phyloP scores from a whole-genome alignment of 2,888 invertebrate genomes.

The Drosophila siamana region DNA sequence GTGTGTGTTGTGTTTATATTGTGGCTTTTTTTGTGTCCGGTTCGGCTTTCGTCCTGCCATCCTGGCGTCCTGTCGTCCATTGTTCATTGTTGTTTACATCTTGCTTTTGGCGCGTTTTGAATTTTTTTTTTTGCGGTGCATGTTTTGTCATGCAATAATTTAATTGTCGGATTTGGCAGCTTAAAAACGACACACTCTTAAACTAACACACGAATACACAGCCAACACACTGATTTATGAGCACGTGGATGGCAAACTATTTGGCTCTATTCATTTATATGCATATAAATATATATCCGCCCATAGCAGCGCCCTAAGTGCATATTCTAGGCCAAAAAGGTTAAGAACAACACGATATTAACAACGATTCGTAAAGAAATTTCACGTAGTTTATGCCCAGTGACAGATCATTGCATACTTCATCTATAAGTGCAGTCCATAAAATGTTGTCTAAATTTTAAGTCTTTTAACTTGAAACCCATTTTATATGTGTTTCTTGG shows the following conservation, averaged over 20 bases:
- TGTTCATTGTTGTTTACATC: constrained; percentile 71
- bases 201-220: neutral
- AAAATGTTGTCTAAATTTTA: too few relatives aligned
- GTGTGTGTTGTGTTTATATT: constrained; percentile 46
- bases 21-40: constrained; percentile 45
- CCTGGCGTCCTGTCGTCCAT: neutral
- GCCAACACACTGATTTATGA: constrained; percentile 28
- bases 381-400: too few relatives aligned
- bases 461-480: too few relatives aligned
- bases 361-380: too few relatives aligned
- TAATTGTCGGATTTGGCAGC: constrained; percentile 81
- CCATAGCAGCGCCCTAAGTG: too few relatives aligned
- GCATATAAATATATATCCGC: constrained; percentile 43
- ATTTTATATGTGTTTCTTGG: too few relatives aligned
- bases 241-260: constrained; percentile 30
- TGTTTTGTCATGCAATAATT: constrained; percentile 81
- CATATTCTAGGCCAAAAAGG: too few relatives aligned
- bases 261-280: constrained; percentile 60
- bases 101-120: constrained; percentile 80
- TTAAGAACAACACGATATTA: too few relatives aligned
- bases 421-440: too few relatives aligned
- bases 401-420: too few relatives aligned
- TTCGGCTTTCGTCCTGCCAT: constrained; percentile 19
- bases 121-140: constrained; percentile 79
- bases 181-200: constrained; percentile 53